A percentile compares a stretch with the other conserved stretches of the same genome.
Conservation (phyloP, 2,888 invertebrate species). For the Synergus itoensis region DNA sequence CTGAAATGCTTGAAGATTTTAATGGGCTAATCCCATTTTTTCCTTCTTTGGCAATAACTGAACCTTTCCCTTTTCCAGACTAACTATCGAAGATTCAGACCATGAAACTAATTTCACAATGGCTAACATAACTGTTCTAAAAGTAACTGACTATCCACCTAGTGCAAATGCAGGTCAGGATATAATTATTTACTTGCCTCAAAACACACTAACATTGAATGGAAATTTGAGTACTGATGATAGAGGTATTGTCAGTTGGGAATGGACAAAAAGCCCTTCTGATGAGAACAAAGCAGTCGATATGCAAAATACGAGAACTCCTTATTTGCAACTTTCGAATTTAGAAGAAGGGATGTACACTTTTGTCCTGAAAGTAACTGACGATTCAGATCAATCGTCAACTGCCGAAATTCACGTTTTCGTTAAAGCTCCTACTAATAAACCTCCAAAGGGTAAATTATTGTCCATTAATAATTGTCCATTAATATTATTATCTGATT, state of each 20-base stretch:
- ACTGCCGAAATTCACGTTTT: constrained; percentile 94
- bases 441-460: constrained; percentile 85
- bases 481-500: not conserved
- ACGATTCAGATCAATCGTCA: constrained; percentile 92
- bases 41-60: constrained; percentile 13
- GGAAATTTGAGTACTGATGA: constrained; percentile 96
- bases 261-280: constrained; percentile 95
- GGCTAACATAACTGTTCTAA: constrained; percentile 93
- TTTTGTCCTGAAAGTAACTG: constrained; percentile 94
- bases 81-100: constrained; percentile 95
- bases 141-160: constrained; percentile 96
- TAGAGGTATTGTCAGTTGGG: constrained; percentile 95
- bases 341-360: constrained; percentile 96
- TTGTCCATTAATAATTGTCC: not conserved
- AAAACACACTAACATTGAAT: constrained; percentile 90
- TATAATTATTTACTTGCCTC: constrained; percentile 93
- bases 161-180: constrained; percentile 96
- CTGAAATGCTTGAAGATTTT: no score
- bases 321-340: constrained; percentile 92
- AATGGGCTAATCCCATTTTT: not conserved
- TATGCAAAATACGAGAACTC: constrained; percentile 96
- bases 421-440: constrained; percentile 93
- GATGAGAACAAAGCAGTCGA: constrained; percentile 95
- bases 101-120: constrained; percentile 91
- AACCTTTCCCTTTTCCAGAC: constrained; percentile 70